Base-by-base conservation (phyloP, 2,113 vertebrate species). In the Mohoua ochrocephala region DNA sequence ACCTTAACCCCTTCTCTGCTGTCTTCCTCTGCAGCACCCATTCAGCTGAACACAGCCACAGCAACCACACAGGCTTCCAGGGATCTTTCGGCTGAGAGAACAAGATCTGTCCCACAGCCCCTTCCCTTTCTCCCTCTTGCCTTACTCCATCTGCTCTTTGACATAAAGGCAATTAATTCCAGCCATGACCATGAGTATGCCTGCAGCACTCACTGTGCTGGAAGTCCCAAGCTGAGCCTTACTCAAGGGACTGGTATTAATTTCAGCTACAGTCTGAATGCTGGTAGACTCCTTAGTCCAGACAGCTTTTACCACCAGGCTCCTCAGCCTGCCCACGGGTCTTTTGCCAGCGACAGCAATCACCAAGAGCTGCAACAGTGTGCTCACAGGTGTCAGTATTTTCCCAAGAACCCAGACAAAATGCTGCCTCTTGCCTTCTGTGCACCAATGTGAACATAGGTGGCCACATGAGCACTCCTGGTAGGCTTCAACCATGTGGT, bases 1-100 rank as follows among this genome's bases (percentile, higher is more conserved):
- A 68, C 33, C 61, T 84, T 96, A 96, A 97, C 89, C 61, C 41
- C 3, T 91, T 73, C 79, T 50, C 60, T 76, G 75, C 91, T 54
- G 53, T 39, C 69, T 84, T 85, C 53, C 23, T 20, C 60, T 63
- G 42, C 24, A 70, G 67, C 63, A 44, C 27, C 53, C 63, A 61
- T 27, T 27, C 15, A 68, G 59, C 37, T 65, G 56, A 81, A 64
- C 50, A 35, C 12, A 67, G 69, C 49, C 91, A 71, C 42, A 76
- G 37, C 53, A 82, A 52, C 26, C 70, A 54, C 44, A n/a, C 0
- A 3, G 42, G 31, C 30, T 61, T 30, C 30, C 59, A 74, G 35
- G 39, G 21, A 39, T 63, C 37, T 77, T 70, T 27, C 42, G 39
- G 52, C 41, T 47, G 31, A 68, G 45, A 47, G 57, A 67, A 30